Conservation (phyloP, 1,140 invertebrate genomes). For the Telenomus remus region DNA sequence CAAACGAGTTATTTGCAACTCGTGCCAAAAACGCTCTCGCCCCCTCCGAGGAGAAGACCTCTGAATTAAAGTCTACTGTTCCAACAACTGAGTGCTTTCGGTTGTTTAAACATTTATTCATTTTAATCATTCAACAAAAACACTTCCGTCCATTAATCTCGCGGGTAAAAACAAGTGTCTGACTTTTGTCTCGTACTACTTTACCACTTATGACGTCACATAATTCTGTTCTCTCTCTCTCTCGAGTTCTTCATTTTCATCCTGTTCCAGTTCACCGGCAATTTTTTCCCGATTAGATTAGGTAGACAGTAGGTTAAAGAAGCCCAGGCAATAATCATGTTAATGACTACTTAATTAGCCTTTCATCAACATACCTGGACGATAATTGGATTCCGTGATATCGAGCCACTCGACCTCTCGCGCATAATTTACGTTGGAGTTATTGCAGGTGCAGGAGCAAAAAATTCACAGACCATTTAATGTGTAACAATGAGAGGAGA, state of each 20-base stretch:
- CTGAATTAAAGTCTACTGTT: conserved; percentile 1
- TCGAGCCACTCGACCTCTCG: no score
- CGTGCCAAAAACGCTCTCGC: conserved; percentile 18
- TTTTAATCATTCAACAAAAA: background rate
- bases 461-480: no score
- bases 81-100: background rate
- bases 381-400: conserved; percentile 12
- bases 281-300: conserved; percentile 15
- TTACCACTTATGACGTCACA: conserved; percentile 1
- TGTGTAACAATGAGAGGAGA: no score
- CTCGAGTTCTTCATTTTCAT: conserved; percentile 8
- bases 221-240: background rate
- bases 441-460: no score
- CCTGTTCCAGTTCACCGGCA: conserved; percentile 3
- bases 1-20: conserved; percentile 33
- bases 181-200: conserved; percentile 4
- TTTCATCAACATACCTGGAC: conserved; percentile 20
- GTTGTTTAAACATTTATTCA: background rate
- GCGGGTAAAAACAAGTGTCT: background rate
- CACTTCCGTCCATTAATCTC: no score
- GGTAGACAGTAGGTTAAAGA: no score
- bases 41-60: background rate
- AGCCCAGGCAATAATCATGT: conserved; percentile 21
- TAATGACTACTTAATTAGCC: conserved; percentile 19
- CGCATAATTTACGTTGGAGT: no score